Evolutionary conservation across 2,888 invertebrate species (phyloP), one percentile per base, ranked within the genome.

Genomic region (Nymphalis polychloros): DNA sequence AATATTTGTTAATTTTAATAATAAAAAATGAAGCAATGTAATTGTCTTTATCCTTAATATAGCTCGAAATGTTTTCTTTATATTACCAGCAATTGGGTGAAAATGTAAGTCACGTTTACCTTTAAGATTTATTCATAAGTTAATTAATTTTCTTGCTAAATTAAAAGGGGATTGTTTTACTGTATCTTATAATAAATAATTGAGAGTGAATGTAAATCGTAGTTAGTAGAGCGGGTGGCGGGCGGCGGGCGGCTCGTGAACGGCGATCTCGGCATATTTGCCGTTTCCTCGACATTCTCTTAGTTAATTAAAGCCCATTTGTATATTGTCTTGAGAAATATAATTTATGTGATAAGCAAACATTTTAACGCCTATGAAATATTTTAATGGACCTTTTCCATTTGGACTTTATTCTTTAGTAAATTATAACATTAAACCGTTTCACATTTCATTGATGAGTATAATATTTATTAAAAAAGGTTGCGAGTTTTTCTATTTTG

Each of bases 231-330:
- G 81, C 80, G 75, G 80, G 79, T 77, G 74, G 79, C 74, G 77
- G 74, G 72, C 75, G 72, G 57, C 57, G 53, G 48, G 8, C 70
- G 70, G 41, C 41, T 41, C 76, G 78, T 75, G 78, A 76, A 77
- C 80, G 78, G 78, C 84, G 84, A 83, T 85, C 84, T 81, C 75
- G 79, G 86, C 87, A 88, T 89, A 88, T 86, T 89, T 88, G 85
- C 88, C 87, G 84, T 85, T 87, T 86, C 81, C 81, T 84, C 86
- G 83, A 84, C 89, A 90, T 90, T 90, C 89, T 87, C 84, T 83
- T 52, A 88, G 89, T 90, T 91, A 91, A 91, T 91, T 91, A 89
- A 90, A 90, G 86, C 84, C 88, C 88, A 89, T 89, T 90, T 90
- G 87, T 89, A 89, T 84, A 87, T 85, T 87, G 88, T 89, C 89